phyloP scores from a whole-genome alignment of 2,888 invertebrate genomes.

The Eledone cirrhosa region DNA sequence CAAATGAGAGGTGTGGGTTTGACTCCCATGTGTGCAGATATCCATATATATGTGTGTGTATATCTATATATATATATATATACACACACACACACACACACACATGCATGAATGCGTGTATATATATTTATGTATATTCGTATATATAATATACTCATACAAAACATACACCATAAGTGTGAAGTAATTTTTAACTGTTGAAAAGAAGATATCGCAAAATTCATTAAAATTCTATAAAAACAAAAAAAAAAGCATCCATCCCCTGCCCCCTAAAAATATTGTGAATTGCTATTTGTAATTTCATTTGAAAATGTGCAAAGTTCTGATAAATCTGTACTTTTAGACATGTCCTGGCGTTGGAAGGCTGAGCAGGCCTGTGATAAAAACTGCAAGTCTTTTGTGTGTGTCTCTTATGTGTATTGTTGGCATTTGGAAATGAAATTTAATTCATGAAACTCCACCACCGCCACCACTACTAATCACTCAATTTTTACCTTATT shows the following conservation, averaged over 20 bases:
- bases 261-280: background rate
- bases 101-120: too few relatives aligned
- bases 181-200: slow-evolving; percentile 25
- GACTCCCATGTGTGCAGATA: too few relatives aligned
- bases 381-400: slow-evolving; percentile 24
- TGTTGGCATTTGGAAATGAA: slow-evolving; percentile 24
- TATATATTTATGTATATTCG: too few relatives aligned
- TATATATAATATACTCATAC: too few relatives aligned
- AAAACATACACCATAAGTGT: too few relatives aligned
- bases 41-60: too few relatives aligned
- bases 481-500: too few relatives aligned
- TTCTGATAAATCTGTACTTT: slow-evolving; percentile 12
- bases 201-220: slow-evolving; percentile 9
- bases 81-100: too few relatives aligned
- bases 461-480: too few relatives aligned
- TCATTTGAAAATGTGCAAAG: slow-evolving; percentile 24
- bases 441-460: background rate
- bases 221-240: background rate
- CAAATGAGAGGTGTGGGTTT: too few relatives aligned
- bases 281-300: slow-evolving; percentile 26
- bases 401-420: slow-evolving; percentile 22
- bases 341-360: slow-evolving; percentile 4
- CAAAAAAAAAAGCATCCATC: background rate
- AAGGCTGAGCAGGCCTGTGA: slow-evolving; percentile 26
- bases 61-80: too few relatives aligned